phyloP scores from a whole-genome alignment of 2,797 vertebrate species.

The Hapalemur alaotrensis region DNA sequence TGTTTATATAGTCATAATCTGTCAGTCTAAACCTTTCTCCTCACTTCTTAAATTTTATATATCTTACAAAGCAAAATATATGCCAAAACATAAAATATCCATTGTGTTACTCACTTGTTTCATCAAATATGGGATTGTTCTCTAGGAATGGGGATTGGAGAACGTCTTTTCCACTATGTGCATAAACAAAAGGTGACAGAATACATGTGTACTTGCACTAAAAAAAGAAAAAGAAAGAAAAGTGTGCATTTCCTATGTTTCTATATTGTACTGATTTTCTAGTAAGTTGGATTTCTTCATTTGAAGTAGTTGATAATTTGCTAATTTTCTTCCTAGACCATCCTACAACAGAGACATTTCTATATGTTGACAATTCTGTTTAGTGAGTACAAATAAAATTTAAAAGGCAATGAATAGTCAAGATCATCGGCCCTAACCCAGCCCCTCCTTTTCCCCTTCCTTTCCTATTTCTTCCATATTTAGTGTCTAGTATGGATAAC shows the following conservation, averaged over 20 bases:
- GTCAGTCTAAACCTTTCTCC: not conserved
- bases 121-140: not conserved
- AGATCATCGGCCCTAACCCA: not conserved
- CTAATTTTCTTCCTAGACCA: not conserved
- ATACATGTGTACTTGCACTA: not conserved
- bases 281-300: not conserved
- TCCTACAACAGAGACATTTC: not conserved
- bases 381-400: not conserved
- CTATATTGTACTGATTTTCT: not conserved
- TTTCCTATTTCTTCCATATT: not conserved
- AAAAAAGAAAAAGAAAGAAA: not conserved
- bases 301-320: not conserved
- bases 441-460: not conserved
- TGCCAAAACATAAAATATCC: not conserved
- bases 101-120: not conserved
- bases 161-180: not conserved
- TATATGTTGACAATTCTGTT: not conserved
- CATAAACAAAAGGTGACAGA: not conserved
- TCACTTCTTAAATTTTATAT: not conserved
- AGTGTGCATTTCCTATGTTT: not conserved
- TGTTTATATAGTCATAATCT: not conserved
- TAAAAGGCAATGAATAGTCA: not conserved
- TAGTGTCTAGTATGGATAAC: not conserved
- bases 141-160: not conserved
- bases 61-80: not conserved